Base-by-base conservation (phyloP, 2,113 vertebrate species). In the Rhynchopsitta pachyrhyncha region DNA sequence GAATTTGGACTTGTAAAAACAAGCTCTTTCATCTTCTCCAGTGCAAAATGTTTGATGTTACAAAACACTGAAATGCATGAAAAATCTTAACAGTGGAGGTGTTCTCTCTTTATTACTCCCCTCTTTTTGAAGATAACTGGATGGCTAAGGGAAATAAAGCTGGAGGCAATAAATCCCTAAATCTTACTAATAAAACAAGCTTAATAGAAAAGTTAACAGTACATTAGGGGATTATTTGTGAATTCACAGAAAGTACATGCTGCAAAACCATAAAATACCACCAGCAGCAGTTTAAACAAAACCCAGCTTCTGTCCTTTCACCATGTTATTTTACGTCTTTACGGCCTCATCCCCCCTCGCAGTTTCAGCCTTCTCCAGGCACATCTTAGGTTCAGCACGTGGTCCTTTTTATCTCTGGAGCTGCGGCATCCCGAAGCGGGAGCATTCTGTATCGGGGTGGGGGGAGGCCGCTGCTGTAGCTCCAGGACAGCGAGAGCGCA, bases 1-100 rank as follows among this genome's bases (percentile, higher is more conserved):
- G 41, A 37, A 42, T 93, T n/a, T 78, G 78, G 22, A 20, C 49
- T 57, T 80, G 25, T 92, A 78, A 96, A 98, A 95, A 92, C 87
- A 95, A 52, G 31, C 57, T 67, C 44, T 39, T 78, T 27, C 1
- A 4, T 84, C 35, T 52, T 77, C 63, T 59, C 33, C 20, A n/a
- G 6, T 35, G 55, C 4, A 15, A 91, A 57, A 41, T 55, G 29
- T 27, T 88, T 70, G 76, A 85, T 92, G 9, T 64, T 86, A 29
- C 18, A 41, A 79, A 80, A 92, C 66, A 70, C 63, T 50, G 60
- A 80, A 76, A 13, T 88, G 37, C 73, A 73, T 57, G 76, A 67
- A 76, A 91, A 91, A 59, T 27, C 20, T 76, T 70, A 44, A 44
- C 18, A 35, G 18, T 17, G 31, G 23, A 31, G 16, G 50, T 42